Evolutionary conservation across 37 sponge, comb jelly and placozoan genomes (phyloP).

Genomic region (Hormiphora californensis): DNA sequence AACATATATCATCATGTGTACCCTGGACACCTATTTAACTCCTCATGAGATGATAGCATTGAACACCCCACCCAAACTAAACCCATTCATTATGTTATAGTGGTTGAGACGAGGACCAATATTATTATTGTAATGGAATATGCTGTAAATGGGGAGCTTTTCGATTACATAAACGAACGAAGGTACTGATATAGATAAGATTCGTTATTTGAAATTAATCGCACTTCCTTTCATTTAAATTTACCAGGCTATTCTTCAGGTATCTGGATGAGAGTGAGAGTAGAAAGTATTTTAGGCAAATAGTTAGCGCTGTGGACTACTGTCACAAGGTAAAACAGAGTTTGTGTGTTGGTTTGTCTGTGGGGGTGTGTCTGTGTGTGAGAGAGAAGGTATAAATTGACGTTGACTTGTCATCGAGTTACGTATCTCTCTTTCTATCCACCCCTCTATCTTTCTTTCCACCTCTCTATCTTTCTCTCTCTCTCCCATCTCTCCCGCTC

Average conservation of each 20-base stretch:
- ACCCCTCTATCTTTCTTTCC: too few species aligned
- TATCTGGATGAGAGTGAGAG: slow-evolving; percentile 14
- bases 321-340: slow-evolving; percentile 52
- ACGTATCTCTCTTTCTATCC: too few species aligned
- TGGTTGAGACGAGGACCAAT: slow-evolving; percentile 2
- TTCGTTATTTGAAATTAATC: too few species aligned
- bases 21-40: background rate
- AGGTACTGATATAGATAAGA: too few species aligned
- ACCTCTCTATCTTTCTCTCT: too few species aligned
- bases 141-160: slow-evolving; percentile 27
- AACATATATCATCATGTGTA: background rate
- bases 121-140: slow-evolving; percentile 41
- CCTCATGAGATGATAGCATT: background rate
- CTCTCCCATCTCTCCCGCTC: too few species aligned
- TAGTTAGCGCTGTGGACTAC: slow-evolving; percentile 42
- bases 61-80: background rate
- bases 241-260: too few species aligned
- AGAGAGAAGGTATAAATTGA: too few species aligned
- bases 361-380: background rate
- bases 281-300: slow-evolving; percentile 10
- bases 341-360: background rate
- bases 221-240: too few species aligned
- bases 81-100: too few species aligned
- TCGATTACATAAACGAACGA: slow-evolving; percentile 36
- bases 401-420: too few species aligned